A percentile compares a stretch with the other conserved stretches of the same genome.
phyloP scores from a whole-genome alignment of 2,113 vertebrate genomes.

The Acanthochromis polyacanthus region DNA sequence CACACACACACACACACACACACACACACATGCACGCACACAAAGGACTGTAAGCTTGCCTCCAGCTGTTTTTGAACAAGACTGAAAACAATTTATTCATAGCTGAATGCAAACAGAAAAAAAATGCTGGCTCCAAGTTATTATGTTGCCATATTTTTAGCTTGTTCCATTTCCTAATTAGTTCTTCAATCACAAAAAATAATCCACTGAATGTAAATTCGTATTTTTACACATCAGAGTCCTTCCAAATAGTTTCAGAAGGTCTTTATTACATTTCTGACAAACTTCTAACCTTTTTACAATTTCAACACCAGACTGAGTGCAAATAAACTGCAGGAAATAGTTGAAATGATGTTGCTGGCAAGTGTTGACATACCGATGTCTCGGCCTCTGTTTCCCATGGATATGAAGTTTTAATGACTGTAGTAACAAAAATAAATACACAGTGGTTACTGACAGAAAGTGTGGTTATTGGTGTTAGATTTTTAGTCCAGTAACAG shows the following conservation, averaged over 20 bases:
- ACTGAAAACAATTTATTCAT: constrained; percentile 41
- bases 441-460: background rate
- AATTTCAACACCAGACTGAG: constrained; percentile 28
- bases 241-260: background rate
- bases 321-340: constrained; percentile 64
- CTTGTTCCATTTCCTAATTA: constrained; percentile 31
- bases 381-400: constrained; percentile 52
- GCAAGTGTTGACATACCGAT: constrained; percentile 52
- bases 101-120: constrained; percentile 22
- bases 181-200: constrained; percentile 20
- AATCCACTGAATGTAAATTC: constrained; percentile 18
- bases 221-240: background rate
- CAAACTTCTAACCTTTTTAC: constrained; percentile 30
- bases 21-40: constrained; percentile 10
- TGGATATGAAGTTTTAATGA: constrained; percentile 61
- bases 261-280: background rate
- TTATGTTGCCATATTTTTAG: constrained; percentile 20
- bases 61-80: constrained; percentile 22
- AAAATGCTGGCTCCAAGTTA: constrained; percentile 2
- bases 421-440: constrained; percentile 62
- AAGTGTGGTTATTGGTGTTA: constrained; percentile 1
- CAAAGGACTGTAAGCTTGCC: background rate
- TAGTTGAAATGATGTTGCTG: constrained; percentile 42
- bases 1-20: constrained; percentile 6
- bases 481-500: background rate